Base-by-base conservation (phyloP, 2,113 vertebrate species). In the Mesocricetus auratus region DNA sequence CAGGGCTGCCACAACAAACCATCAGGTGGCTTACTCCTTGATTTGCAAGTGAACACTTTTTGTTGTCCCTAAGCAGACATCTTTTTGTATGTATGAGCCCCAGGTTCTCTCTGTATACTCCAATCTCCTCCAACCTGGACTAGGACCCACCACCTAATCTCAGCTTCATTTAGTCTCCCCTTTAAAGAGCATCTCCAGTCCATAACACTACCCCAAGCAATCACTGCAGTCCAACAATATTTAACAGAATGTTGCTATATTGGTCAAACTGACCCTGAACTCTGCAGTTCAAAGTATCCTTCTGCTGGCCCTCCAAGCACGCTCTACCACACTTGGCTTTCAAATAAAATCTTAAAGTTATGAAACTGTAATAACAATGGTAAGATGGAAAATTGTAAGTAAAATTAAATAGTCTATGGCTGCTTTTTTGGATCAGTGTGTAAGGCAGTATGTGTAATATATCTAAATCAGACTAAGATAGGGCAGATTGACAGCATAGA, bases 401-500 rank as follows among this genome's bases (percentile, higher is more conserved):
- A 53, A 83, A 93, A 11, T 39, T 68, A 87, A 53, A n/a, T 16
- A 71, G 42, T 36, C 29, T 53, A 11, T 29, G 36, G n/a, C 36
- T 69, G n/a, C 9, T 74, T 93, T 75, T 50, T 75, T 9, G 33
- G 39, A 5, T 36, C 19, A 24, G n/a, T 29, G 29, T 95, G 50
- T 88, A 92, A 26, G 36, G 36, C 82, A 69, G 24, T 45, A 71
- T 39, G 29, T 78, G 60, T 62, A 85, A 71, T 77, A 58, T 45
- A 69, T 71, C 69, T 69, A 92, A 94, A 89, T n/a, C 15, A 94
- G 33, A 69, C 19, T 82, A 93, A 77, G 45, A 47, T 68, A 24
- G 62, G 22, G 7, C 39, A 69, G 45, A 73, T n/a, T 71, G 42
- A 79, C 19, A 68, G 24, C 29, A 39, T 60, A 69, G 62, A 75